Evolutionary conservation across 2,888 invertebrate species (phyloP), one percentile per base, ranked within the genome.

Genomic region (Tetrapedia diversipes): DNA sequence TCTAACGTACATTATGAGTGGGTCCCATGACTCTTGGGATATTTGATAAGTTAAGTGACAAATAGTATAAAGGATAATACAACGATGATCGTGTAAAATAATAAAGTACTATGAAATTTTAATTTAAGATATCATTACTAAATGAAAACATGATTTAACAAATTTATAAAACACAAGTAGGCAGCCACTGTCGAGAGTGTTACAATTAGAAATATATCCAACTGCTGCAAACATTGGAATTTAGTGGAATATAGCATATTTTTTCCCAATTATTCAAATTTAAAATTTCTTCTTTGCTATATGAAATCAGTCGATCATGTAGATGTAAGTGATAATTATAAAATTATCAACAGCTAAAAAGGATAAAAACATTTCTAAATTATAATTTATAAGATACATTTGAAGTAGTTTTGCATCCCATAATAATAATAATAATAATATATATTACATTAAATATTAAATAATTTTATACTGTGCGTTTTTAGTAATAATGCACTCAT

Each of bases 171-270:
- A 89, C 84, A 87, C 86, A 82, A 81, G 84, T 83, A 81, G 80
- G 84, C 86, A 86, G 83, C 79, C 74, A 75, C 73, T 74, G 82
- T 85, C 89, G 86, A 88, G 89, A 88, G 87, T 87, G 87, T 85
- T 84, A 57, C 80, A 67, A 73, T 73, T 75, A 82, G 76, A 85
- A 86, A 80, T 80, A 65, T 67, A 72, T 45, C 32, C 64, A 64
- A 54, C 29, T 77, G 57, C 53, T 34, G 45, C 19, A 66, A 45
- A 54, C 57, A 67, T 59, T 71, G 59, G 47, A 78, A 82, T 71
- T 80, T 53, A 61, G 63, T 69, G 78, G 84, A 86, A 87, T 86
- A 82, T 84, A 77, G 75, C 71, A 74, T 74, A 76, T 65, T 74
- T 72, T 69, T 77, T 57, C 51, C 43, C 37, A 24, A 41, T 43